A percentile compares a stretch with the other conserved stretches of the same genome.
These are phyloP conservation scores for human (Homo sapiens) DNA, from an alignment of 2,113 vertebrate species.

Conservation along the genomic window GRCh38 chr18:49065001-49065500, in stretches of 20 bases:
- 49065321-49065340: background rate
- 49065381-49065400: no score
- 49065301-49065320: background rate
- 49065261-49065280: background rate
- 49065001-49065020: background rate
- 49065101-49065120: background rate
- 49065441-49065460: no score
- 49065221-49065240: background rate
- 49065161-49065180: background rate
- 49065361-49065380: background rate
- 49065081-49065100: slow-evolving; percentile 31
- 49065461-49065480: no score
- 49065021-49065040: background rate
- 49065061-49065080: background rate
- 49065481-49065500: no score
- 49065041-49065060: slow-evolving; percentile 7
- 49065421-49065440: no score
- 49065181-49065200: background rate
- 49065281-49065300: background rate
- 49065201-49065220: background rate
- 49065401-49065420: no score
- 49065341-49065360: background rate
- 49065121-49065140: background rate
- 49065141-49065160: background rate
- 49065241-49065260: background rate